Percentiles rank a stretch among this genome's conserved stretches.
phyloP scores from a whole-genome alignment of 2,113 vertebrate genomes.

The Megalops atlanticus region DNA sequence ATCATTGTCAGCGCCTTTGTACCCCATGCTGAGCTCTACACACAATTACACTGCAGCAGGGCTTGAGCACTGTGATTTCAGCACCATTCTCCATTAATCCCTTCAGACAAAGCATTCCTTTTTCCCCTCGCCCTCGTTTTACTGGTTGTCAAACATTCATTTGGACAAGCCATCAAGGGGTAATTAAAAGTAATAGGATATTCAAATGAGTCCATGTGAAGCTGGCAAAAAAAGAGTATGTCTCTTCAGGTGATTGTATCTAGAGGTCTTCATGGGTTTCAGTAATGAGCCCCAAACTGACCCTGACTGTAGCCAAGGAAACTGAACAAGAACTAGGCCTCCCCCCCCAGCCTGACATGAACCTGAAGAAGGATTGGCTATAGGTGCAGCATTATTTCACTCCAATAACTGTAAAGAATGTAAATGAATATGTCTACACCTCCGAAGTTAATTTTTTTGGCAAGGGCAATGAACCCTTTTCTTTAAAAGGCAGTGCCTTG shows the following conservation, averaged over 20 bases:
- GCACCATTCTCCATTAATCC: not conserved
- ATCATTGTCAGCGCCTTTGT: not conserved
- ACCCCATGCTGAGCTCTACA: not conserved
- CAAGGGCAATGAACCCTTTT: too few relatives aligned
- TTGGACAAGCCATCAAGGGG: not conserved
- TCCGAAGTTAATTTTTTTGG: too few relatives aligned
- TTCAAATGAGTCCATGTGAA: conserved; percentile 3
- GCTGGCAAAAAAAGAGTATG: not conserved
- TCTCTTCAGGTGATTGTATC: not conserved
- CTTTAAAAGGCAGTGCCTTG: too few relatives aligned
- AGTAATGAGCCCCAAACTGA: too few relatives aligned
- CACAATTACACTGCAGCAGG: not conserved
- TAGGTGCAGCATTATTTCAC: too few relatives aligned
- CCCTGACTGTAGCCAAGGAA: too few relatives aligned
- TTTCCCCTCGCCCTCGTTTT: not conserved
- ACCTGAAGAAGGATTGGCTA: too few relatives aligned
- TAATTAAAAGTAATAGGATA: conserved; percentile 2
- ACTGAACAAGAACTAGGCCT: too few relatives aligned
- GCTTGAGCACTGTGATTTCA: not conserved
- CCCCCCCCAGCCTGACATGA: too few relatives aligned
- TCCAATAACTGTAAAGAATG: too few relatives aligned
- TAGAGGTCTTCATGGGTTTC: not conserved
- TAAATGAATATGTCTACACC: too few relatives aligned
- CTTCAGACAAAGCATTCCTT: not conserved
- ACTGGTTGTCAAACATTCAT: conserved; percentile 1